A percentile compares a stretch with the other conserved stretches of the same genome.
Conservation (phyloP, 2,888 invertebrate species). For the Mycalesis mineus region DNA sequence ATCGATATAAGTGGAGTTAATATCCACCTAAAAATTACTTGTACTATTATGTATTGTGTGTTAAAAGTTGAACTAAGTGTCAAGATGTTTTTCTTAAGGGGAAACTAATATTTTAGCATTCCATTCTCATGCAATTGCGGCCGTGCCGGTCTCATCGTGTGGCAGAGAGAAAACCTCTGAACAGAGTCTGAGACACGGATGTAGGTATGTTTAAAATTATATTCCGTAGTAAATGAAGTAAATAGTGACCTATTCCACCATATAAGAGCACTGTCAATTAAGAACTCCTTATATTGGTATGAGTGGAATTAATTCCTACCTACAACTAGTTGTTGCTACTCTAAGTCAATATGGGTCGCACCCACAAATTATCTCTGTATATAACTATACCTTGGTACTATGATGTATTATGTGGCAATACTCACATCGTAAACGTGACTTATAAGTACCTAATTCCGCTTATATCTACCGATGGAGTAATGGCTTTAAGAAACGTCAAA, state of each 20-base stretch:
- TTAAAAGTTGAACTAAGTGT: no score
- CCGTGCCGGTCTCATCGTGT: no score
- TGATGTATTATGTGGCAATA: no score
- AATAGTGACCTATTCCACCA: background rate
- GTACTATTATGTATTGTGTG: no score
- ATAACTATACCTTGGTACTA: no score
- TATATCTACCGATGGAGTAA: background rate
- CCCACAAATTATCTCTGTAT: conserved; percentile 1
- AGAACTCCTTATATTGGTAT: background rate
- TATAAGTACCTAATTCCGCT: background rate
- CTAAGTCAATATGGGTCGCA: background rate
- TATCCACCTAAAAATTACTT: background rate
- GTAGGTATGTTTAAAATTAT: no score
- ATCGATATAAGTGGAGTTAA: background rate
- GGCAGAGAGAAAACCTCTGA: no score
- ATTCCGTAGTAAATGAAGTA: no score
- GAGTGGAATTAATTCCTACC: background rate
- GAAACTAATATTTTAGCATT: no score
- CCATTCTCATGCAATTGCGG: no score
- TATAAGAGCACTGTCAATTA: background rate
- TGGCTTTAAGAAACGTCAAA: conserved; percentile 1
- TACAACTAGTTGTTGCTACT: background rate
- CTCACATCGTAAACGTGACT: background rate
- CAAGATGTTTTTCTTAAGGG: no score
- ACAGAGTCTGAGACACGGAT: no score